Evolutionary conservation across 2,888 invertebrate genomes (phyloP), one percentile per base, ranked within the genome.

Genomic region (Papilio protenor): DNA sequence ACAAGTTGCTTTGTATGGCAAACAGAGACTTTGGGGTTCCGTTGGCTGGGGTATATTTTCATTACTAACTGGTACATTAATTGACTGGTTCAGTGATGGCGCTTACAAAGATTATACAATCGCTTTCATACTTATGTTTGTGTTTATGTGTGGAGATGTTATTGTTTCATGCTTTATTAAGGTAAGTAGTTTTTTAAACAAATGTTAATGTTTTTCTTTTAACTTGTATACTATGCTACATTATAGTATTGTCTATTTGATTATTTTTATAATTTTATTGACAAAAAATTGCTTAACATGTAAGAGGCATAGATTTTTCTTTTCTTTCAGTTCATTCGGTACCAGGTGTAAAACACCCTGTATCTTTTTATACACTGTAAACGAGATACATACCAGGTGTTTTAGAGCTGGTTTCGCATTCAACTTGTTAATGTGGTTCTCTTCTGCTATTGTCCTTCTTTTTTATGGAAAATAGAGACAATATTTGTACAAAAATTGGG

Each of bases 21-120:
- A 96, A 82, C 98, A 99, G 88, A 95, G 98, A 66, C 93, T 98
- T 79, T 99, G 97, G 96, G 98, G 99, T 0, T 97, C 98, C 0
- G 94, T 98, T 2, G 98, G 98, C 0, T 98, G 97, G 96, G 98
- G 98, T 23, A 89, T 97, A 73, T 96, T 98, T 84, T 96, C 97
- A 0, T 94, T 98, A 45, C 86, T 97, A 21, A 95, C 97, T 1
- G 98, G 98, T 0, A 93, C 96, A n/a, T 92, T 98, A 1, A 97
- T 98, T 21, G 98, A 98, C 86, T 85, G 94, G 40, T 95, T 96
- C 83, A 98, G 97, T 77, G 91, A 95, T n/a, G 96, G 96, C 6
- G 87, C 93, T 0, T 91, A 95, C 74, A 98, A 98, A 88, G 96
- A 98, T 88, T 98, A 98, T 85, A 95, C 96, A 0, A 94, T 97